phyloP scores from a whole-genome alignment of 2,113 vertebrate species.

The Tympanuchus pallidicinctus region DNA sequence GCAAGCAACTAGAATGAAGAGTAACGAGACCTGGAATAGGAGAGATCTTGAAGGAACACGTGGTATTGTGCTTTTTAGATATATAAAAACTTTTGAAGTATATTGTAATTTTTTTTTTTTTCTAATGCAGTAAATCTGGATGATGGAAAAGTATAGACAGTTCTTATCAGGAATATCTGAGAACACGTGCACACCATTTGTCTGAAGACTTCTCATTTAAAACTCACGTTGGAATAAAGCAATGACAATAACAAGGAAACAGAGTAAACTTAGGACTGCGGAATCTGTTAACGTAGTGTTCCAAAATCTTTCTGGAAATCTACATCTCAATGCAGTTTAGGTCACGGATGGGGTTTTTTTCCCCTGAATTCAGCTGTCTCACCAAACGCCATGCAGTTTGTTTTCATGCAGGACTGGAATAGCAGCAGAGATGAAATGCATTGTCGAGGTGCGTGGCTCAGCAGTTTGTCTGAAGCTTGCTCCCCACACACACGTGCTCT shows the following conservation, averaged over 20 bases:
- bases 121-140: constrained; percentile 64
- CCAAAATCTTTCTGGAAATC: constrained; percentile 53
- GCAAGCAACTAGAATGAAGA: constrained; percentile 90
- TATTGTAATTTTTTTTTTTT: constrained; percentile 74
- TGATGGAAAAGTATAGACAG: constrained; percentile 69
- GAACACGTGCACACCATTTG: constrained; percentile 68
- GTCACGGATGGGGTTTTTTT: constrained; percentile 18
- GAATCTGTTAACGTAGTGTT: constrained; percentile 24
- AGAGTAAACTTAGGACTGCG: constrained; percentile 49
- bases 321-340: constrained; percentile 49
- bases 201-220: constrained; percentile 71
- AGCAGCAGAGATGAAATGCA: background rate
- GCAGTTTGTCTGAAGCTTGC: constrained; percentile 25
- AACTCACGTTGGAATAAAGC: constrained; percentile 52
- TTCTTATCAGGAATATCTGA: constrained; percentile 68
- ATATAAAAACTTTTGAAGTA: constrained; percentile 67
- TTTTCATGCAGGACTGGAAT: constrained; percentile 2
- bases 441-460: background rate
- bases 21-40: background rate
- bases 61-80: constrained; percentile 64
- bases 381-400: background rate
- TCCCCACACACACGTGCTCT: background rate
- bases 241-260: constrained; percentile 54
- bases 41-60: constrained; percentile 34
- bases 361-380: constrained; percentile 19